A percentile compares a stretch with the other conserved stretches of the same genome.
Conservation (phyloP, 2,113 vertebrate species). For the Theropithecus gelada region DNA sequence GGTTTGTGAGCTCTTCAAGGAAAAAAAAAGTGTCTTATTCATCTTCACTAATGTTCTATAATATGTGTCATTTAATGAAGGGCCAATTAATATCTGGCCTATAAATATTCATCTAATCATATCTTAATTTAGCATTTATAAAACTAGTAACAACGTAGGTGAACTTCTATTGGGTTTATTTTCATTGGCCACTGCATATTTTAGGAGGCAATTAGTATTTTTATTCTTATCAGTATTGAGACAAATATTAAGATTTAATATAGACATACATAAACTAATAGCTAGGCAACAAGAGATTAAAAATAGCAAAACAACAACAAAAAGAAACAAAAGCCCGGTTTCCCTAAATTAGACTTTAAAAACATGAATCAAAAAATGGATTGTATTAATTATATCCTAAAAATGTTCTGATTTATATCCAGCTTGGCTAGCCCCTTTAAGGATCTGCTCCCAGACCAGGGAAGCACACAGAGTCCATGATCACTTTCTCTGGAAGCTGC, state of each 20-base stretch:
- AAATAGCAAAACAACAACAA: neutral
- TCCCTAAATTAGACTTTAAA: neutral
- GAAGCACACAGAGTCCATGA: neutral
- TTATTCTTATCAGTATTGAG: neutral
- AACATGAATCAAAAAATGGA: neutral
- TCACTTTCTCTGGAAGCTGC: neutral
- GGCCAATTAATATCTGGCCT: conserved; percentile 32
- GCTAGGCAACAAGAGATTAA: neutral
- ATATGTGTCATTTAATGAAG: conserved; percentile 15
- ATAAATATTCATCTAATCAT: conserved; percentile 2
- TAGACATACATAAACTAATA: neutral
- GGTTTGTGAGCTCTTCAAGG: neutral
- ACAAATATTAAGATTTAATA: conserved; percentile 28
- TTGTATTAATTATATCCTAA: neutral
- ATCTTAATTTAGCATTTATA: neutral
- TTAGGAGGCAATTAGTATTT: conserved; percentile 24
- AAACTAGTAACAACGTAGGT: neutral
- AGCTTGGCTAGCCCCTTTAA: neutral
- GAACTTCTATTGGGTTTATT: neutral
- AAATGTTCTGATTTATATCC: neutral
- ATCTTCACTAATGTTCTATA: neutral
- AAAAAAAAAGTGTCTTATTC: conserved; percentile 11
- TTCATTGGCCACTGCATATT: neutral
- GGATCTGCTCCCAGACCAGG: neutral
- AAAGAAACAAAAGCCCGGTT: neutral